Evolutionary conservation across 2,113 vertebrate genomes (phyloP).

Genomic region (Haplochromis vanheusdeni): DNA sequence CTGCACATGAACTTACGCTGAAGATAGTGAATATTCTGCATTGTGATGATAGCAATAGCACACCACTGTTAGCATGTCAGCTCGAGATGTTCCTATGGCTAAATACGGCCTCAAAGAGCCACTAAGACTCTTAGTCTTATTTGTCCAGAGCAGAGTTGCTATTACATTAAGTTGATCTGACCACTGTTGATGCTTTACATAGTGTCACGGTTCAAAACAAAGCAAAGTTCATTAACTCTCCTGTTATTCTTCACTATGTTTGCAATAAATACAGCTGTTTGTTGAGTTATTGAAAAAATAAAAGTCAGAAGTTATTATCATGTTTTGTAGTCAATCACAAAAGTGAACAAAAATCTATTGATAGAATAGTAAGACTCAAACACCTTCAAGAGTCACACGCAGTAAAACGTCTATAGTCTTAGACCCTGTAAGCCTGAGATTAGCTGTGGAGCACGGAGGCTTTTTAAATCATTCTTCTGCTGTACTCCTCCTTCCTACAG

Average conservation of each 20-base stretch:
- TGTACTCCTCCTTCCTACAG: neutral
- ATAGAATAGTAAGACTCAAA: rapidly evolving
- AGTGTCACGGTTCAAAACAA: neutral
- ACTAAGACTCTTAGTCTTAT: neutral
- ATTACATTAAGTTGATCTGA: neutral
- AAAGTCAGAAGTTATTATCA: neutral
- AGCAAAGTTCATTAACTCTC: neutral
- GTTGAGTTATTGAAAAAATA: neutral
- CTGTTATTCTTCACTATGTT: neutral
- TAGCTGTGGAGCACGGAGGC: slow-evolving; percentile 48
- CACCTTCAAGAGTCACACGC: neutral
- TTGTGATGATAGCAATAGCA: neutral
- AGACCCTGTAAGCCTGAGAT: slow-evolving; percentile 55
- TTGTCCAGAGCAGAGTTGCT: neutral
- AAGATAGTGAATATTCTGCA: neutral
- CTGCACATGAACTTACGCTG: neutral
- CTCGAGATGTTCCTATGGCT: neutral
- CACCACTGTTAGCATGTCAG: neutral
- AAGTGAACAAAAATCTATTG: neutral
- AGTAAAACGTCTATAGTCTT: slow-evolving; percentile 18
- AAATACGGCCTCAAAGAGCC: neutral
- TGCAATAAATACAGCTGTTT: rapidly evolving
- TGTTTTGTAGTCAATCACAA: neutral
- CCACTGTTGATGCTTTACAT: neutral
- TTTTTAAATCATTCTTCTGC: slow-evolving; percentile 27